A percentile compares a stretch with the other conserved stretches of the same genome.
Conservation (phyloP, 1,140 invertebrate species). For the Copidosoma floridanum region DNA sequence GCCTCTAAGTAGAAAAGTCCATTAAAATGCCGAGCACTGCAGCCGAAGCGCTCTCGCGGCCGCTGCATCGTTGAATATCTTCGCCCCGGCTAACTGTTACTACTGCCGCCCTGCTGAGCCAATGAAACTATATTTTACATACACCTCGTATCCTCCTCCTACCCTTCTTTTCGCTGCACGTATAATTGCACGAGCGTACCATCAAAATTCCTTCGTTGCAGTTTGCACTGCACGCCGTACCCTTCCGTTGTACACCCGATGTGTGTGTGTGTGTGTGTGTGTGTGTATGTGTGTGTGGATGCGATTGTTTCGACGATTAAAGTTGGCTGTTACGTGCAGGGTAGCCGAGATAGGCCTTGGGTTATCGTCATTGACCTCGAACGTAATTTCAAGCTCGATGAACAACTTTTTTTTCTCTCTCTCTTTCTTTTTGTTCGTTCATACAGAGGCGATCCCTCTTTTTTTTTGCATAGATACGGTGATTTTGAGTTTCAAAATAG, state of each 20-base stretch:
- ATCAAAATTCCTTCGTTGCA: slow-evolving; percentile 1
- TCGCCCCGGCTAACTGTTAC: too few species aligned
- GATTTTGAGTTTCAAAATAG: too few species aligned
- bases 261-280: too few species aligned
- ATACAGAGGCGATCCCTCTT: too few species aligned
- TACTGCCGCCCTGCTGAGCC: too few species aligned
- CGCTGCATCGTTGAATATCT: too few species aligned
- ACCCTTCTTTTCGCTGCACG: not conserved
- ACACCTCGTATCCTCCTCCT: not conserved
- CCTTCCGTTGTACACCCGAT: too few species aligned
- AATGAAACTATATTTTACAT: not conserved
- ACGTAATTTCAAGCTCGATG: not conserved
- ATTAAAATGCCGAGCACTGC: slow-evolving; percentile 49
- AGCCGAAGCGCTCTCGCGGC: not conserved
- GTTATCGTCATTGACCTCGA: slow-evolving; percentile 6
- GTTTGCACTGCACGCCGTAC: too few species aligned
- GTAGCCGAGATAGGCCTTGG: too few species aligned
- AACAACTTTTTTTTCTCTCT: not conserved
- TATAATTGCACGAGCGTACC: not conserved
- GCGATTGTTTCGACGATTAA: not conserved
- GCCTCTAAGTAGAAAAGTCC: slow-evolving; percentile 57
- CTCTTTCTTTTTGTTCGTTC: not conserved
- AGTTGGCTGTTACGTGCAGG: too few species aligned
- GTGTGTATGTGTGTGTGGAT: too few species aligned
- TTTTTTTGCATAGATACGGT: too few species aligned